These are phyloP conservation scores for Ochlodes sylvanus DNA, from an alignment of 2,888 invertebrate genomes.

Conservation along the genomic window DNA sequence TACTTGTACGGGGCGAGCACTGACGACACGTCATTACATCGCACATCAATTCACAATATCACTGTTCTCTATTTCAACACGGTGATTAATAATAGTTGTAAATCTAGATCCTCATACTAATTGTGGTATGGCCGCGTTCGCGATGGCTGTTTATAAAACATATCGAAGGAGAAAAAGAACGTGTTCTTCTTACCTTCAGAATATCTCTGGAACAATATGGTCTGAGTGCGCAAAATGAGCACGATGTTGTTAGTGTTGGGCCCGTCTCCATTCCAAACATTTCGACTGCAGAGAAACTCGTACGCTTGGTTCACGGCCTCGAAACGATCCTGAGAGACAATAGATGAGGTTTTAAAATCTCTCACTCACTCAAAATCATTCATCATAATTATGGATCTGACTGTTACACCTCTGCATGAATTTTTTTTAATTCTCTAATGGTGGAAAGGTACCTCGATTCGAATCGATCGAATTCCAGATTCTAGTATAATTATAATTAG, in stretches of 20 bases:
- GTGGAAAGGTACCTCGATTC: no score
- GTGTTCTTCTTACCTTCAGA: conserved; percentile 87
- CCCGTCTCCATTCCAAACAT: conserved; percentile 93
- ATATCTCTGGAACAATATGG: conserved; percentile 96
- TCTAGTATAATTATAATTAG: no score
- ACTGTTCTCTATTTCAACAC: no score
- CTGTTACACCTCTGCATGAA: no score
- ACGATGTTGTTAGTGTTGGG: conserved; percentile 98
- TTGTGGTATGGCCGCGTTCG: no score
- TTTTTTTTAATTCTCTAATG: no score
- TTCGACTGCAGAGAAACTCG: conserved; percentile 97
- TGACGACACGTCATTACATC: conserved; percentile 52
- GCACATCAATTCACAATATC: no score
- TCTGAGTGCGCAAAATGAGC: conserved; percentile 95
- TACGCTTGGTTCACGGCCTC: conserved; percentile 99
- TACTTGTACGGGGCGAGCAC: conserved; percentile 98
- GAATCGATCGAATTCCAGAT: no score
- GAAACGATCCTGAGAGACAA: conserved; percentile 91
- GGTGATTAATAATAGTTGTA: no score
- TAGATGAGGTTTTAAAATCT: neutral
- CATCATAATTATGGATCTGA: no score
- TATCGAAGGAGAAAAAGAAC: neutral
- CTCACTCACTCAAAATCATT: neutral
- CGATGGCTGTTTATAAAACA: no score
- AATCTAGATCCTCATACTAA: no score